Evolutionary conservation across 2,797 vertebrate genomes (phyloP).

Genomic region (Anableps anableps): DNA sequence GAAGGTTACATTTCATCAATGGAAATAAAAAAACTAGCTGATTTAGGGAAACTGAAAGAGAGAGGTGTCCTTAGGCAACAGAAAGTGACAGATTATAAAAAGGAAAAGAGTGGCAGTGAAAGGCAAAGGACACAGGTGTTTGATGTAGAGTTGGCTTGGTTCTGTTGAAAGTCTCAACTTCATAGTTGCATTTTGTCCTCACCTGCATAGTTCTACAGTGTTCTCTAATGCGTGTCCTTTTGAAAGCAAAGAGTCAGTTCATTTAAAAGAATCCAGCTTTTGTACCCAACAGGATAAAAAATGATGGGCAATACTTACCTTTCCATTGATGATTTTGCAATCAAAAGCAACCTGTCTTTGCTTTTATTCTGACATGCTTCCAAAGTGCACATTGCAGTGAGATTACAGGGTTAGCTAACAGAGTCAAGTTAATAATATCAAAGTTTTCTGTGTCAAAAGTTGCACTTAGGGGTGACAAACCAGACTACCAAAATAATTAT

Average conservation of each 20-base stretch:
- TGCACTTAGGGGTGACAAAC: too few relatives aligned
- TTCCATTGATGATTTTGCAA: background rate
- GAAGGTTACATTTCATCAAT: constrained; percentile 37
- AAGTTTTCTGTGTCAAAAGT: too few relatives aligned
- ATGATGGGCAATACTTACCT: background rate
- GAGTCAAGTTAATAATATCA: too few relatives aligned
- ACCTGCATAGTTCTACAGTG: constrained; percentile 43
- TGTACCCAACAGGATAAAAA: constrained; percentile 15
- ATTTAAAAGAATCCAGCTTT: constrained; percentile 51
- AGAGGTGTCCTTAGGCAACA: constrained; percentile 22
- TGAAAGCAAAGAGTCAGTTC: constrained; percentile 59
- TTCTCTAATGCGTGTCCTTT: constrained; percentile 51
- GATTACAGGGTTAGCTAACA: too few relatives aligned
- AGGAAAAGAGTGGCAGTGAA: constrained; percentile 32
- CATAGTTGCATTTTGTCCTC: constrained; percentile 38
- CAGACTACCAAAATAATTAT: too few relatives aligned
- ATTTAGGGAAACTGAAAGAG: constrained; percentile 41
- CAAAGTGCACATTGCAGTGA: too few relatives aligned
- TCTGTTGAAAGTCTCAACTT: constrained; percentile 37
- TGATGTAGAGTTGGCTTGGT: constrained; percentile 41
- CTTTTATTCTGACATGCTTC: background rate
- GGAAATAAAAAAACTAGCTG: constrained; percentile 18
- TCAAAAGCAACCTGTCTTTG: background rate
- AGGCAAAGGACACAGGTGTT: constrained; percentile 47
- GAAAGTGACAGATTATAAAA: constrained; percentile 11